Conservation (phyloP, 2,113 vertebrate species). For the Phocoena phocoena region DNA sequence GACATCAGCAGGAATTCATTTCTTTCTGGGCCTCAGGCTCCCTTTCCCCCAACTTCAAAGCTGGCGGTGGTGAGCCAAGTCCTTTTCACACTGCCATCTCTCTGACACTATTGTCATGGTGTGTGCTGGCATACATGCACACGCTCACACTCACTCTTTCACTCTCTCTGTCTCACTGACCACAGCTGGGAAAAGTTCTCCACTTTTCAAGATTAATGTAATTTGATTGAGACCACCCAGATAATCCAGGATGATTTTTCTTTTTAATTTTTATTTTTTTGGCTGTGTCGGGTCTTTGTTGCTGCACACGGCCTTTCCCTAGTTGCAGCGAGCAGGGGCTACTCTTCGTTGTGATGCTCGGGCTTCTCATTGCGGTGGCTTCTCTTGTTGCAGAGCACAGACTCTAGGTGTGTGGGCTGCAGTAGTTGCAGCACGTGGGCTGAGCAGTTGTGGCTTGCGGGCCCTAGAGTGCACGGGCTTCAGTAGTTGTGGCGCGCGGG, state of each 20-base stretch:
- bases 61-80: neutral
- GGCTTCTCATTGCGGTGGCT: no score
- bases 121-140: neutral
- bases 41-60: neutral
- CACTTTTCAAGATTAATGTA: neutral
- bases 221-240: neutral
- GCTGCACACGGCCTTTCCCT: no score
- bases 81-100: neutral
- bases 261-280: no score
- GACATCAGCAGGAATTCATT: neutral
- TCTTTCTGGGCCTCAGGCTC: neutral
- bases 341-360: no score
- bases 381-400: no score
- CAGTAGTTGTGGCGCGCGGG: no score
- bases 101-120: neutral
- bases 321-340: no score
- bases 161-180: neutral
- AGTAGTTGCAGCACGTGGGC: no score
- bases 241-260: neutral
- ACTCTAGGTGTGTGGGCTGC: no score
- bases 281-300: no score
- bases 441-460: no score
- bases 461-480: no score
- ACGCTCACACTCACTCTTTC: neutral
- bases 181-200: neutral